Base-by-base conservation (phyloP, 2,797 vertebrate species). In the Buphagus erythrorhynchus region DNA sequence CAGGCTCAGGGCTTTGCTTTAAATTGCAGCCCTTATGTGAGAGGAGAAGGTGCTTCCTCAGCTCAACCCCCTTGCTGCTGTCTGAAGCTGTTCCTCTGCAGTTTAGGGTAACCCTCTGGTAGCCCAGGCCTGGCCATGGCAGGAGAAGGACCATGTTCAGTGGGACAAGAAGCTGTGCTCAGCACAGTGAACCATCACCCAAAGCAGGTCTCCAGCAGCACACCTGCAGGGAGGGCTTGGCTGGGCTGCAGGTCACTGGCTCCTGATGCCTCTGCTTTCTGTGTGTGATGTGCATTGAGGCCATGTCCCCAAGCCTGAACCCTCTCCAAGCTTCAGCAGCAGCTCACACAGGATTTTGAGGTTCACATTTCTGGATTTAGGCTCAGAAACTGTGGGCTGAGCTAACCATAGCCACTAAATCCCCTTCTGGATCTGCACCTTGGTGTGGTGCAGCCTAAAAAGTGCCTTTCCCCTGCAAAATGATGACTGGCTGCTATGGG, bases 161-260 rank as follows among this genome's bases (percentile, higher is more conserved):
- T 16, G 46, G 36, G 36, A 58, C 20, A 45, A 61, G 51, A 21
- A 67, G 14, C 57, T 36, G 17, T 4, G 7, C 33, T 78, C 16
- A 20, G 62, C 61, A 54, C 0, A 0, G 24, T 11, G 18, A 77
- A 24, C n/a, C 10, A 5, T 25, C 28, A 43, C 25, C 18, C 31
- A 40, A 20, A 88, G 48, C 17, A 74, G 51, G 13, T 62, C 14
- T 52, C 33, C 61, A 52, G 29, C 38, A 52, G 52, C 76, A 40
- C 2, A 33, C 7, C n/a, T 46, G 26, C 28, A 36, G 36, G 19
- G 33, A 10, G 16, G 54, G 9, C 38, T 86, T 55, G 49, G 33
- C 42, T 68, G 79, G 45, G 29, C 51, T 77, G 26, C 43, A 62
- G 38, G n/a, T 63, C 1, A 0, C 62, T 46, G 49, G 7, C 35